Evolutionary conservation across 2,888 invertebrate genomes (phyloP), one percentile per base, ranked within the genome.

Genomic region (Elysia crispata): DNA sequence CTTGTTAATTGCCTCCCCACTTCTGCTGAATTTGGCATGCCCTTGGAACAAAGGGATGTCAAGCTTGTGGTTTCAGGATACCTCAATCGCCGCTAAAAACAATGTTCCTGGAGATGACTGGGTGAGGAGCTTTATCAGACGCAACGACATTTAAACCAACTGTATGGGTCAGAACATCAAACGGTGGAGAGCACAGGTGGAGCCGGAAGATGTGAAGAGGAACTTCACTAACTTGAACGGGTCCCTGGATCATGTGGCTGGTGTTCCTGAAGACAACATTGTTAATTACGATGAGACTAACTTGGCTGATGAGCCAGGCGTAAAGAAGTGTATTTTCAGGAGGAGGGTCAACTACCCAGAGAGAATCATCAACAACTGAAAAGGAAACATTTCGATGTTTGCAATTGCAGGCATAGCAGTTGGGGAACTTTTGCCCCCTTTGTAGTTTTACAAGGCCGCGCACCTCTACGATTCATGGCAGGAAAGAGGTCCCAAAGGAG

Each of bases 381-480:
- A 93, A 82, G 79, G 86, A 18, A 82, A 86, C 20, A 88, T 84
- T 25, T 88, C 89, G 0, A 86, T 86, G 15, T 93, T 93, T n/a
- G n/a, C n/a, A 92, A 86, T 92, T 78, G 87, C 90, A 76, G 91
- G 86, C 18, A 87, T 88, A 66, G 92, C 92, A 15, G 85, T 77
- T n/a, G 92, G 92, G 8, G 80, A 84, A 67, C 30, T 91, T 1
- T 82, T 92, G 92, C 92, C 54, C 54, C 54, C 54, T 54, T 54
- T 54, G 54, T 54, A 13, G 54, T 54, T 15, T n/a, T 54, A 54
- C 83, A 93, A 92, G 85, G 86, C 92, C 0, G 85, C 86, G 78
- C 77, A 91, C 79, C 62, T 93, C 18, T 92, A 89, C 84, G 82
- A 88, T 66, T 87, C 89, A 13, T 93, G 93, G 92, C 88, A 85